phyloP scores from a whole-genome alignment of 2,888 invertebrate species.

The Catocala nupta region DNA sequence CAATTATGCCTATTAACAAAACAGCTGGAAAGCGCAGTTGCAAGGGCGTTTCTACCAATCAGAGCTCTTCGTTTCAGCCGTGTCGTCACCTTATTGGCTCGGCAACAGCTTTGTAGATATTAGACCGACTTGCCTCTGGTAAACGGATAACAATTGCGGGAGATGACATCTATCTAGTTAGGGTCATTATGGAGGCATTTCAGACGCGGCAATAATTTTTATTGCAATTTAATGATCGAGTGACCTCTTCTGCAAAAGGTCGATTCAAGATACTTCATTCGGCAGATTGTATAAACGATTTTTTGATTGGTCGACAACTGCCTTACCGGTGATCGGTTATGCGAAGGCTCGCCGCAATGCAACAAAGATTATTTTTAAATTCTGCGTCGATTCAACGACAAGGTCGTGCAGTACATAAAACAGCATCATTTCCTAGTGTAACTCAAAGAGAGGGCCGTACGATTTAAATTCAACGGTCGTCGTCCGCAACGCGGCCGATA shows the following conservation, averaged over 20 bases:
- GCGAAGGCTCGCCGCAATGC: slow-evolving; percentile 27
- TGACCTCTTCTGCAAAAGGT: slow-evolving; percentile 58
- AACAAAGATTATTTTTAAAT: slow-evolving; percentile 43
- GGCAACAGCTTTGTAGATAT: background rate
- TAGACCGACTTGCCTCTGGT: background rate
- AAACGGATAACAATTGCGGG: slow-evolving; percentile 12
- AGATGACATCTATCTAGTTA: slow-evolving; percentile 10
- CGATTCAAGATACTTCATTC: slow-evolving; percentile 54
- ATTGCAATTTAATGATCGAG: slow-evolving; percentile 64
- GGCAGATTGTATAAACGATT: slow-evolving; percentile 41
- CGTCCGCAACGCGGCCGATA: slow-evolving; percentile 61
- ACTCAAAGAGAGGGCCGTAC: slow-evolving; percentile 41
- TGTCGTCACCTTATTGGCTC: slow-evolving; percentile 10
- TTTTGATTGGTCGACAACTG: slow-evolving; percentile 35
- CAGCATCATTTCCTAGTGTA: slow-evolving; percentile 43
- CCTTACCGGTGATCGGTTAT: slow-evolving; percentile 33
- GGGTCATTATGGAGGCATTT: slow-evolving; percentile 46
- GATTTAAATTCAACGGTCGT: slow-evolving; percentile 59
- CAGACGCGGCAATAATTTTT: slow-evolving; percentile 58
- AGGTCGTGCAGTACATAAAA: slow-evolving; percentile 49
- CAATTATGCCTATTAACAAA: slow-evolving; percentile 28
- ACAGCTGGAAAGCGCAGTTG: slow-evolving; percentile 26
- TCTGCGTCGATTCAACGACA: slow-evolving; percentile 36
- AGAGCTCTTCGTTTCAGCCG: slow-evolving; percentile 17
- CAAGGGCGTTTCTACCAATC: slow-evolving; percentile 22